These are phyloP conservation scores for Echeneis naucrates DNA, from an alignment of 2,797 vertebrate species.

Conservation along the genomic window DNA sequence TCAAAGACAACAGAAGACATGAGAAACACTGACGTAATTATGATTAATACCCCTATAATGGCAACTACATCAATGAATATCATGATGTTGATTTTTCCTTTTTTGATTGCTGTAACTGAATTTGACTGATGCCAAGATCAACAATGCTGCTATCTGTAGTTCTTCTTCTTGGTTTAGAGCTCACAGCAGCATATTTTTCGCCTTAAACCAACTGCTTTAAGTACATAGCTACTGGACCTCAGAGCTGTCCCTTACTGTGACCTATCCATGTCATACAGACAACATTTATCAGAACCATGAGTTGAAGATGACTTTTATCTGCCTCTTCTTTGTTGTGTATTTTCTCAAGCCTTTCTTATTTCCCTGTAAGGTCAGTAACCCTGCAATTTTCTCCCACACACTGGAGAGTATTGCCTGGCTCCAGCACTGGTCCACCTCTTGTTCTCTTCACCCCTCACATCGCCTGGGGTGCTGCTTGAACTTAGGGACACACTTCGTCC, in stretches of 20 bases:
- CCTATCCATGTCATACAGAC: constrained; percentile 51
- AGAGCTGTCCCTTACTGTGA: constrained; percentile 44
- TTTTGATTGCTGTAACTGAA: neutral
- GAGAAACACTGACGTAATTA: neutral
- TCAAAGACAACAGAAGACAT: neutral
- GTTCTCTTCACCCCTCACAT: constrained; percentile 68
- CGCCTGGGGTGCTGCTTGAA: constrained; percentile 83
- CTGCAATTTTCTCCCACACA: constrained; percentile 83
- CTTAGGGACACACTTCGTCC: constrained; percentile 79
- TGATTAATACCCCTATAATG: neutral
- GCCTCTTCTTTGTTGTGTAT: constrained; percentile 80
- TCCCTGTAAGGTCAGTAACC: constrained; percentile 80
- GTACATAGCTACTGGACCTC: constrained; percentile 32
- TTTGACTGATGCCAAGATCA: neutral
- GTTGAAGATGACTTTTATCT: constrained; percentile 64
- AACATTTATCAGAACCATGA: constrained; percentile 63
- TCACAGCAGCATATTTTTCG: too few species aligned
- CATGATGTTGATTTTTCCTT: neutral
- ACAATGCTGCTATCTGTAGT: neutral
- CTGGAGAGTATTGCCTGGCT: constrained; percentile 64
- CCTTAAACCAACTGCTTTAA: too few species aligned
- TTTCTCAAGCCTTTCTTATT: constrained; percentile 82
- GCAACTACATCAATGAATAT: neutral
- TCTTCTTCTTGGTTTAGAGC: too few species aligned
- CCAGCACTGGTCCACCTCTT: constrained; percentile 68